Evolutionary conservation across 2,888 invertebrate genomes (phyloP), one percentile per base, ranked within the genome.

Genomic region (Amphipoea lucens): DNA sequence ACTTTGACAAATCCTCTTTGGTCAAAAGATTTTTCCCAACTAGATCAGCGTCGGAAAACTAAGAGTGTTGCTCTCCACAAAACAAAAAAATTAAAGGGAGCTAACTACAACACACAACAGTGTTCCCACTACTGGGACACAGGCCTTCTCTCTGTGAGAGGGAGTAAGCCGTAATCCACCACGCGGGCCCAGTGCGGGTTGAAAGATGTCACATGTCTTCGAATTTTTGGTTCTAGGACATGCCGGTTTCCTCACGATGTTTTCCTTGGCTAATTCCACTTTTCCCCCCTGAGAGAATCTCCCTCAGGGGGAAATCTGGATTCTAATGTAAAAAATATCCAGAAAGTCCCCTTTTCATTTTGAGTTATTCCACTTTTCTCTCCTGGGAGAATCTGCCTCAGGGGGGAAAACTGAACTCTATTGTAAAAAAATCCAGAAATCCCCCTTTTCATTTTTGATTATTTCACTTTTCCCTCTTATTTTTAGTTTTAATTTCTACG

Each of bases 1-100:
- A 62, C 67, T n/a, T 29, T 62, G 74, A 54, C 36, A 78, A 73
- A 65, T 73, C 17, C 42, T 66, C 45, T 42, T 42, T 7, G 36
- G 4, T 36, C 42, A 48, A 70, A 76, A 81, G 42, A 48, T 29
- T 54, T 51, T 54, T 60, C 23, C 20, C 17, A 62, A 62, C 6
- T 42, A n/a, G 36, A 63, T 36, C 48, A 23, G 5, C 5, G 20
- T 23, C 40, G 40, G 60, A 40, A 78, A 48, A 65, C 65, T 40
- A 14, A 77, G n/a, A 77, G 12, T 14, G n/a, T 29, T 45, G 7
- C 17, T 23, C 40, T 9, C 11, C 40, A 51, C 20, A 40, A 51
- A 70, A 70, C 4, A n/a, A 67, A 67, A 63, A 29, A 20, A 1
- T 40, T 40, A 67, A 45, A 9, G 0, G 17, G 11, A 29, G 3